Conservation (phyloP, 2,888 invertebrate species). For the Hydrotaea cyrtoneurina region DNA sequence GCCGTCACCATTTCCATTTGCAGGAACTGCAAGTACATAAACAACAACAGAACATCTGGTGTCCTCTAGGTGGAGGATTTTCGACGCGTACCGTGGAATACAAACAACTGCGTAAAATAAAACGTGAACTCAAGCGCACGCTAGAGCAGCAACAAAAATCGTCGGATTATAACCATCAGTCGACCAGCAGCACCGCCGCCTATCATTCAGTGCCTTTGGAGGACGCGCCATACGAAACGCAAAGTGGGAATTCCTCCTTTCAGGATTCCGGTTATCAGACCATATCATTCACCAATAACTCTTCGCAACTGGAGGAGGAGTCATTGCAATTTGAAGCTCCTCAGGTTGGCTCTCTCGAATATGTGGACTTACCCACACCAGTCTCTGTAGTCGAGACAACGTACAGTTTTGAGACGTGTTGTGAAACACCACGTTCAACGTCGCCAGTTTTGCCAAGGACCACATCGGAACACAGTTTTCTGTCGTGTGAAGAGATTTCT, state of each 20-base stretch:
- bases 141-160: constrained; percentile 69
- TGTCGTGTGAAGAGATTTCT: constrained; percentile 56
- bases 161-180: constrained; percentile 39
- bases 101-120: constrained; percentile 72
- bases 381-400: constrained; percentile 56
- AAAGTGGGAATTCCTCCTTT: constrained; percentile 24
- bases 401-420: constrained; percentile 59
- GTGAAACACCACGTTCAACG: constrained; percentile 43
- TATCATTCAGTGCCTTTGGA: not conserved
- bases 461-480: constrained; percentile 47
- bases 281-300: constrained; percentile 6
- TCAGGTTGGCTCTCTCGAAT: constrained; percentile 9
- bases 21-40: constrained; percentile 74
- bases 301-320: constrained; percentile 9
- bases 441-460: constrained; percentile 28
- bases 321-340: not conserved
- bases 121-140: constrained; percentile 75
- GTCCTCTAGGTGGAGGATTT: constrained; percentile 60
- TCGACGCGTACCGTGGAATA: constrained; percentile 71
- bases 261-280: constrained; percentile 62
- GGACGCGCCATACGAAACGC: not conserved
- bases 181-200: not conserved
- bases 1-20: constrained; percentile 78
- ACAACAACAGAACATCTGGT: constrained; percentile 67
- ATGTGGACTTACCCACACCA: constrained; percentile 50